phyloP scores from a whole-genome alignment of 2,113 vertebrate species.

The Acanthochromis polyacanthus region DNA sequence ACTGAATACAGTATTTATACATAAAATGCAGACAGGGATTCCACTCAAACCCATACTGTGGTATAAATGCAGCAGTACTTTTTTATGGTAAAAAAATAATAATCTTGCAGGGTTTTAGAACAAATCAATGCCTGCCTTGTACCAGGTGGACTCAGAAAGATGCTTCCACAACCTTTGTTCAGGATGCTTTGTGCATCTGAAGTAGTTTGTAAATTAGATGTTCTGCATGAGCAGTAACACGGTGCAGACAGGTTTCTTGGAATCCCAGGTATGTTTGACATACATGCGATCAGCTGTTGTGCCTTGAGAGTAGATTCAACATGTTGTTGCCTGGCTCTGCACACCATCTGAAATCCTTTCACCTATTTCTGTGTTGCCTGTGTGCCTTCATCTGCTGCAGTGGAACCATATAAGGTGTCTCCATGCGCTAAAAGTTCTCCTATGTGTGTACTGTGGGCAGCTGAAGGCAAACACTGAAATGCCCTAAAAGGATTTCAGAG shows the following conservation, averaged over 20 bases:
- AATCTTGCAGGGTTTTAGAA: slow-evolving; percentile 85
- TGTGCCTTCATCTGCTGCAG: slow-evolving; percentile 21
- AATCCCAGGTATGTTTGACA: slow-evolving; percentile 89
- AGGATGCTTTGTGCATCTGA: slow-evolving; percentile 57
- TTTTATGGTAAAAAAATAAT: slow-evolving; percentile 38
- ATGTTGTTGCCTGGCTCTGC: slow-evolving; percentile 92
- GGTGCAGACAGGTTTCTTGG: slow-evolving; percentile 61
- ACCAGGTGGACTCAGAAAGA: slow-evolving; percentile 36
- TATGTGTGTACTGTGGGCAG: slow-evolving; percentile 13
- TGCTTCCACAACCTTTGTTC: slow-evolving; percentile 62
- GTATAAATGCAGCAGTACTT: slow-evolving; percentile 66
- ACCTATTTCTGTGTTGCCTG: slow-evolving; percentile 40
- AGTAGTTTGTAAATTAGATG: slow-evolving; percentile 56
- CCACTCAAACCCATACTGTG: slow-evolving; percentile 67
- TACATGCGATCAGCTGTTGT: slow-evolving; percentile 96
- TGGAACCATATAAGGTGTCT: neutral
- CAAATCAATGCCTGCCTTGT: slow-evolving; percentile 58
- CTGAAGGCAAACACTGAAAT: slow-evolving; percentile 40
- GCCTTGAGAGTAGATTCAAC: slow-evolving; percentile 99
- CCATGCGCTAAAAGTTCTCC: slow-evolving; percentile 3
- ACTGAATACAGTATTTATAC: slow-evolving; percentile 59
- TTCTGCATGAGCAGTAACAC: slow-evolving; percentile 65
- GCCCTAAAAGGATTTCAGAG: slow-evolving; percentile 63
- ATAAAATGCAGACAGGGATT: slow-evolving; percentile 68
- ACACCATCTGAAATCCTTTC: slow-evolving; percentile 67